phyloP scores from a whole-genome alignment of 2,888 invertebrate species.

The Linnaemya vulpina region DNA sequence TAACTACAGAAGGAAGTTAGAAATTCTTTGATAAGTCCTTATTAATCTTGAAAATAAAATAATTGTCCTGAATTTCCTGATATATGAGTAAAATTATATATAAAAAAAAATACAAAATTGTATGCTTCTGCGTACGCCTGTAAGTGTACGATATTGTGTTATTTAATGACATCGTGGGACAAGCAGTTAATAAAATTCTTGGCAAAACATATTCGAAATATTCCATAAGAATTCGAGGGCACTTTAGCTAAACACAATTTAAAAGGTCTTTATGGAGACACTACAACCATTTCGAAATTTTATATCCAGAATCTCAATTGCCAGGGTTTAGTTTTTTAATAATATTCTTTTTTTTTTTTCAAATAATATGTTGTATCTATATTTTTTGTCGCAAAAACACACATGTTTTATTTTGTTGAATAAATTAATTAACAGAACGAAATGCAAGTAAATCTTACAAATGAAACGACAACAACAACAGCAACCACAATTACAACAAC shows the following conservation, averaged over 20 bases:
- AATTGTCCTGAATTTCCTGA: too few relatives aligned
- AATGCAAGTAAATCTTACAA: constrained; percentile 67
- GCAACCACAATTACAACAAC: constrained; percentile 41
- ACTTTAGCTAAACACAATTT: not conserved
- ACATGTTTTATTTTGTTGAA: constrained; percentile 65
- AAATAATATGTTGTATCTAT: constrained; percentile 33
- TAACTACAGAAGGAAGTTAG: too few relatives aligned
- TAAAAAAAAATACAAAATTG: too few relatives aligned
- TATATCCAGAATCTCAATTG: constrained; percentile 8
- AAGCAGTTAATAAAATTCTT: not conserved
- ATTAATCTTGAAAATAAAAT: too few relatives aligned
- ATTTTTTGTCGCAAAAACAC: constrained; percentile 58
- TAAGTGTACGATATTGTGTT: too few relatives aligned
- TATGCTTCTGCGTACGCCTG: too few relatives aligned
- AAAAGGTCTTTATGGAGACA: not conserved
- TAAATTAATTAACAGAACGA: constrained; percentile 71
- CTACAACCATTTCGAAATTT: constrained; percentile 10
- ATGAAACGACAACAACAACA: constrained; percentile 60
- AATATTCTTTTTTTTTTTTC: not conserved
- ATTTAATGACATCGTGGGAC: too few relatives aligned
- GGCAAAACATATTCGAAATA: not conserved
- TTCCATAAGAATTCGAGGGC: not conserved
- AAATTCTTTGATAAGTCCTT: too few relatives aligned
- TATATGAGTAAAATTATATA: too few relatives aligned
- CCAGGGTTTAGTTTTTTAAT: not conserved